Evolutionary conservation across 2,888 invertebrate genomes (phyloP), one percentile per base, ranked within the genome.

Genomic region (Aphodius sticticus): DNA sequence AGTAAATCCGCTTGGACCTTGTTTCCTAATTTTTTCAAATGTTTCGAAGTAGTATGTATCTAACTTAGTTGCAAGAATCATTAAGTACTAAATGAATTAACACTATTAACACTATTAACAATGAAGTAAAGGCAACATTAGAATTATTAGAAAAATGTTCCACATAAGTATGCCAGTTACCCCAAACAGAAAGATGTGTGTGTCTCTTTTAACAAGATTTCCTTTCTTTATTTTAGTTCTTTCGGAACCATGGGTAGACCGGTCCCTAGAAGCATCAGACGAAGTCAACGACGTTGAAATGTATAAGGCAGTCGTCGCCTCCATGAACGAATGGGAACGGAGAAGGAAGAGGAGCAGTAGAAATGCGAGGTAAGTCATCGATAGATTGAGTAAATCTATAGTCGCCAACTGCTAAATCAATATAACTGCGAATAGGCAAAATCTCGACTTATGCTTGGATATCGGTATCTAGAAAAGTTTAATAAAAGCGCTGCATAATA

Each of bases 211-310:
- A 7, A 9, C 53, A 3, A 53, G 53, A 3, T 53, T 53, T 53
- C 7, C 12, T 53, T 5, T 53, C 53, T 12, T 53, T 12, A 12
- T 53, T 53, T 53, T 12, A 53, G 53, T 53, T 53, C 53, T 53
- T 53, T 53, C 53, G 53, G 53, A 53, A 53, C 53, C 53, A 53
- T 53, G 53, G 53, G 53, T 12, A 2, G 53, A 91, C 83, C 89
- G 90, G 72, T 91, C 92, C 82, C 92, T 93, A 89, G 95, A 95
- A 88, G 91, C 92, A 35, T 90, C 92, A 85, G 96, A 96, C 89
- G 96, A 96, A 88, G 88, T 91, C 16, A 91, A 93, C 85, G 95
- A 95, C 87, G 92, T 91, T 1, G 93, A 94, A 87, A 92, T 96
- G 75, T 92, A 95, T 84, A 92, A 91, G 71, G 95, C 96, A 12